Percentiles rank a stretch among this genome's conserved stretches.
Conservation (phyloP, 2,113 vertebrate species). For the Peucedramus taeniatus region DNA sequence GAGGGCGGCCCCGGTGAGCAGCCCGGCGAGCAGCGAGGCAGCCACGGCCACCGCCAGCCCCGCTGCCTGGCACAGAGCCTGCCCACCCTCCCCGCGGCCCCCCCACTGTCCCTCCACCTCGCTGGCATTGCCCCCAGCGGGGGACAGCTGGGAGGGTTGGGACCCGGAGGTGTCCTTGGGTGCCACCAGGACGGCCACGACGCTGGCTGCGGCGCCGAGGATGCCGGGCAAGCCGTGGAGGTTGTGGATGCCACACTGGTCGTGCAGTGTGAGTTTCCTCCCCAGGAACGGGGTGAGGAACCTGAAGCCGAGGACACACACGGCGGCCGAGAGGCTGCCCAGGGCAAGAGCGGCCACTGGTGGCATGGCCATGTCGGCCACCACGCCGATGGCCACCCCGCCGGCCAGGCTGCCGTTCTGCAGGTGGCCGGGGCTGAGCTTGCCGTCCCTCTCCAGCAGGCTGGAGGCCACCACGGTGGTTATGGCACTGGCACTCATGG, state of each 20-base stretch:
- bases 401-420: constrained; percentile 84
- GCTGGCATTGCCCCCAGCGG: constrained; percentile 32
- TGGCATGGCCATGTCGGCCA: constrained; percentile 78
- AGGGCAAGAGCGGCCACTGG: constrained; percentile 73
- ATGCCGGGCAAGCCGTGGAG: constrained; percentile 81
- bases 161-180: constrained; percentile 56
- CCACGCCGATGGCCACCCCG: constrained; percentile 75
- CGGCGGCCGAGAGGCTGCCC: constrained; percentile 73
- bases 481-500: constrained; percentile 70
- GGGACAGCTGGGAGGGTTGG: constrained; percentile 66
- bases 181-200: constrained; percentile 66
- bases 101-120: neutral
- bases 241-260: constrained; percentile 86
- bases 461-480: constrained; percentile 74
- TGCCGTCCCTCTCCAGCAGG: constrained; percentile 72
- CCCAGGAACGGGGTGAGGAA: constrained; percentile 77
- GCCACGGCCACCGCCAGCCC: constrained; percentile 69
- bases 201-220: constrained; percentile 73
- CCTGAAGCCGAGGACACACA: constrained; percentile 79
- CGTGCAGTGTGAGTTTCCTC: constrained; percentile 64
- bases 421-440: constrained; percentile 75
- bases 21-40: constrained; percentile 63
- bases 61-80: constrained; percentile 73
- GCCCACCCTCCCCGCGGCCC: constrained; percentile 38
- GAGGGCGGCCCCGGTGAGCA: constrained; percentile 69